A percentile compares a stretch with the other conserved stretches of the same genome.
These are phyloP conservation scores for Pitta sordida DNA, from an alignment of 2,113 vertebrate species.

Conservation along the genomic window DNA sequence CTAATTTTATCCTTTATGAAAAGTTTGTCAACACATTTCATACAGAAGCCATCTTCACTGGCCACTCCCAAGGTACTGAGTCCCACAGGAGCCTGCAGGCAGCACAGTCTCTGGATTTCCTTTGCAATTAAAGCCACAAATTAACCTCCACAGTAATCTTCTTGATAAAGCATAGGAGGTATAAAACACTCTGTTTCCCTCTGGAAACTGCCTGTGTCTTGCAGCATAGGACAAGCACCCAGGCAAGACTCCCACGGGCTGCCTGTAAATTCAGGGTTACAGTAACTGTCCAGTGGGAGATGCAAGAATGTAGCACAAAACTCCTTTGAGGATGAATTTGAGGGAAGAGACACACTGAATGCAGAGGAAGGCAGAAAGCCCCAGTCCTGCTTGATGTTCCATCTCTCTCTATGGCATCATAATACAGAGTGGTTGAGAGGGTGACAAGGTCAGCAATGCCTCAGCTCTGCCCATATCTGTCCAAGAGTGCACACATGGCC, in stretches of 20 bases:
- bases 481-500: neutral
- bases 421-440: rapidly evolving
- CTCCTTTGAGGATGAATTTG: neutral
- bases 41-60: rapidly evolving
- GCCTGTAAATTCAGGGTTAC: neutral
- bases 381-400: neutral
- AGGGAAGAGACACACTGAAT: neutral
- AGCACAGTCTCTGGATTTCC: neutral
- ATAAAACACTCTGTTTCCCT: neutral
- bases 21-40: rapidly evolving
- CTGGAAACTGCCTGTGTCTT: neutral
- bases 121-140: neutral
- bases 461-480: neutral
- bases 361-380: neutral
- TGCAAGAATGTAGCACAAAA: rapidly evolving
- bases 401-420: neutral
- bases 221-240: neutral
- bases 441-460: neutral
- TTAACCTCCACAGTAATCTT: neutral
- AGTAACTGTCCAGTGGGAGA: rapidly evolving
- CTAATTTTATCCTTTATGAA: neutral
- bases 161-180: neutral
- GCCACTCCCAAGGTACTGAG: rapidly evolving
- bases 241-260: rapidly evolving
- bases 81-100: rapidly evolving